phyloP scores from a whole-genome alignment of 2,888 invertebrate species.

The Piscicola geometra region DNA sequence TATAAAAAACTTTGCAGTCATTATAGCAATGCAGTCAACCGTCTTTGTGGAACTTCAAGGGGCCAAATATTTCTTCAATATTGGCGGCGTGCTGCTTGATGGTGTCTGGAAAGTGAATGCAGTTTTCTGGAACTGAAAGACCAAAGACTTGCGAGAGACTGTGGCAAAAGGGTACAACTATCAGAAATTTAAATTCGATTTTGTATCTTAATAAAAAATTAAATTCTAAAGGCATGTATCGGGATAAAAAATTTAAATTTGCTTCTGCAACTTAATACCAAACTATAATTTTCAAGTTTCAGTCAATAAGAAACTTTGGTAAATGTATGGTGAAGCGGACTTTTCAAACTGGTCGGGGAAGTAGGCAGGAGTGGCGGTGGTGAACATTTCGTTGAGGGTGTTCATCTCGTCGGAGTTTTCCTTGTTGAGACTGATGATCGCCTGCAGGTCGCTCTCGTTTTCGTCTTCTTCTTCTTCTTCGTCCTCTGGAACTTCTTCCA shows the following conservation, averaged over 20 bases:
- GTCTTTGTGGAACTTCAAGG: slow-evolving; percentile 27
- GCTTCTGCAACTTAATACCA: too few species aligned
- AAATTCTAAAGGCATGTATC: too few species aligned
- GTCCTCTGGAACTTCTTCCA: not conserved
- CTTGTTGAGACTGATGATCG: not conserved
- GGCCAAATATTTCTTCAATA: slow-evolving; percentile 25
- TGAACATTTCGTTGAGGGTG: not conserved
- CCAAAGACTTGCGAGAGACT: slow-evolving; percentile 21
- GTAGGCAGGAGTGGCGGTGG: not conserved
- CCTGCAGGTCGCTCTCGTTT: not conserved
- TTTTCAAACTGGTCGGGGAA: slow-evolving; percentile 12
- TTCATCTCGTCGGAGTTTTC: not conserved
- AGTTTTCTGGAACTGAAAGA: not conserved
- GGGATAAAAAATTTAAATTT: too few species aligned
- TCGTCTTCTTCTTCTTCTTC: slow-evolving; percentile 2
- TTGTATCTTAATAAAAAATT: too few species aligned
- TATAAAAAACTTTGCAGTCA: not conserved
- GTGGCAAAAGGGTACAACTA: too few species aligned
- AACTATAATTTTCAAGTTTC: too few species aligned
- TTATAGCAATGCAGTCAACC: slow-evolving; percentile 8
- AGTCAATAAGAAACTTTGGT: not conserved
- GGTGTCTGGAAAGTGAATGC: slow-evolving; percentile 15
- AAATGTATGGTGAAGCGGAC: not conserved
- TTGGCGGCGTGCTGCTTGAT: not conserved
- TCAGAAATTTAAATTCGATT: too few species aligned